Percentiles rank a stretch among this genome's conserved stretches.
phyloP scores from a whole-genome alignment of 2,888 invertebrate genomes.

The Antitype chi region DNA sequence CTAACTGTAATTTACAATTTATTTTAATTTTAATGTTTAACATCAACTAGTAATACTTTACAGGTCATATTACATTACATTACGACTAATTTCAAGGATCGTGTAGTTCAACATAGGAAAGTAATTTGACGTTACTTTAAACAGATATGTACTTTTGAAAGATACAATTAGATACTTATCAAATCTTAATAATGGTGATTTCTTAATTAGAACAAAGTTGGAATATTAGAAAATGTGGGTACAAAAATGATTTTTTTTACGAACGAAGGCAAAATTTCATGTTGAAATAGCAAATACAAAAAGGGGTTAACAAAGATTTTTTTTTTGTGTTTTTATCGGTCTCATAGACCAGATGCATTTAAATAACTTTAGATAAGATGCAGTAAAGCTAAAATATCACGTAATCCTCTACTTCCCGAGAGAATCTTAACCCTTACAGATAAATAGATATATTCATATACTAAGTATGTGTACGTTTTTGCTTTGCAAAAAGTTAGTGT shows the following conservation, averaged over 20 bases:
- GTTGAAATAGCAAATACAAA: conserved; percentile 54
- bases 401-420: conserved; percentile 81
- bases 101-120: conserved; percentile 72
- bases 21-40: conserved; percentile 72
- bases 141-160: conserved; percentile 87
- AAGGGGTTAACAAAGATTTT: conserved; percentile 51
- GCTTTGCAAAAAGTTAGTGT: conserved; percentile 85
- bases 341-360: conserved; percentile 82
- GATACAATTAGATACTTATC: conserved; percentile 74
- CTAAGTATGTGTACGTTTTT: conserved; percentile 76
- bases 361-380: conserved; percentile 82
- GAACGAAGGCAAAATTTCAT: conserved; percentile 36
- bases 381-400: conserved; percentile 90
- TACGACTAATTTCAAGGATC: conserved; percentile 68
- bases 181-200: conserved; percentile 60
- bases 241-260: conserved; percentile 40
- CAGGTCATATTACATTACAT: conserved; percentile 72
- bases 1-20: conserved; percentile 63
- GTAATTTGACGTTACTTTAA: conserved; percentile 81
- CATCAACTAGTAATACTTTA: conserved; percentile 85
- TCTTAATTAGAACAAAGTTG: conserved; percentile 55
- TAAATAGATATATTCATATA: conserved; percentile 73
- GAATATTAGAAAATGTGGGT: conserved; percentile 51
- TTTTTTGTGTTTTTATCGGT: conserved; percentile 72
- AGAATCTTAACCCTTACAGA: conserved; percentile 81